Conservation (phyloP, 2,113 vertebrate species). For the Sus scrofa region T2T-Sscrofa CM000812.6:2920501-2921000, state of each 20-base stretch:
- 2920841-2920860: fast-evolving
- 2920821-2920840: fast-evolving
- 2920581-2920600: neutral
- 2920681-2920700: fast-evolving
- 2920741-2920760: fast-evolving
- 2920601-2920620: neutral
- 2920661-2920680: fast-evolving
- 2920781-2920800: fast-evolving
- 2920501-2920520: neutral
- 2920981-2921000: fast-evolving
- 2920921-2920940: fast-evolving
- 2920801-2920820: neutral
- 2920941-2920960: fast-evolving
- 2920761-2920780: too few relatives aligned
- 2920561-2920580: neutral
- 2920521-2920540: neutral
- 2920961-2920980: fast-evolving
- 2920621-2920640: neutral
- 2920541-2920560: neutral
- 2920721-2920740: neutral
- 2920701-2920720: neutral
- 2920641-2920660: fast-evolving
- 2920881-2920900: fast-evolving
- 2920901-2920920: neutral
- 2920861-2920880: neutral